Evolutionary conservation across 35 echinoderm and acorn worm genomes (phyloP).

Genomic region (Chiridota heheva): DNA sequence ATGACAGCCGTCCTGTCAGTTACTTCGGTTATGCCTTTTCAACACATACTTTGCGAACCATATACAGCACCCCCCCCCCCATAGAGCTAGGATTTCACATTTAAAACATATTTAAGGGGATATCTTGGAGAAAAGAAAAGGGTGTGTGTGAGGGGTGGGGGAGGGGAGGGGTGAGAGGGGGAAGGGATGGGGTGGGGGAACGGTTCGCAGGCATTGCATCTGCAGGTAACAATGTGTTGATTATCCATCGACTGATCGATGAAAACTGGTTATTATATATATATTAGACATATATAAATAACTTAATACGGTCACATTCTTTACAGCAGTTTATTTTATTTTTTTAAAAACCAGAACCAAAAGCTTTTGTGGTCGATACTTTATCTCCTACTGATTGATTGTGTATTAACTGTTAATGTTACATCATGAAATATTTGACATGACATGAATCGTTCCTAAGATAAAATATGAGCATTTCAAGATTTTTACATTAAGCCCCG

Average conservation of each 20-base stretch:
- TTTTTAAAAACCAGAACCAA: not conserved
- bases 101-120: not conserved
- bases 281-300: not conserved
- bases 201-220: not conserved
- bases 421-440: too few relatives aligned
- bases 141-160: not conserved
- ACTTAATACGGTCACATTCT: not conserved
- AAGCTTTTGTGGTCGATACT: not conserved
- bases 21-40: not conserved
- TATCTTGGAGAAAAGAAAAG: not conserved
- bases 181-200: not conserved
- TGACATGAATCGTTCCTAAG: too few relatives aligned
- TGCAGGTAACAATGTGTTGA: too few relatives aligned
- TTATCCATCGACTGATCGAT: not conserved
- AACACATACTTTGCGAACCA: not conserved
- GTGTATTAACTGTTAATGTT: too few relatives aligned
- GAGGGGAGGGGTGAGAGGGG: not conserved
- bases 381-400: not conserved
- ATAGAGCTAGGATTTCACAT: not conserved
- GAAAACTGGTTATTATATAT: not conserved
- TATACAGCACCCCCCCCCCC: not conserved
- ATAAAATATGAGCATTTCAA: too few relatives aligned
- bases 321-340: not conserved
- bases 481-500: too few relatives aligned
- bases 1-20: not conserved